Evolutionary conservation across 2,888 invertebrate genomes (phyloP).

Genomic region (Polylopha cassiicola): DNA sequence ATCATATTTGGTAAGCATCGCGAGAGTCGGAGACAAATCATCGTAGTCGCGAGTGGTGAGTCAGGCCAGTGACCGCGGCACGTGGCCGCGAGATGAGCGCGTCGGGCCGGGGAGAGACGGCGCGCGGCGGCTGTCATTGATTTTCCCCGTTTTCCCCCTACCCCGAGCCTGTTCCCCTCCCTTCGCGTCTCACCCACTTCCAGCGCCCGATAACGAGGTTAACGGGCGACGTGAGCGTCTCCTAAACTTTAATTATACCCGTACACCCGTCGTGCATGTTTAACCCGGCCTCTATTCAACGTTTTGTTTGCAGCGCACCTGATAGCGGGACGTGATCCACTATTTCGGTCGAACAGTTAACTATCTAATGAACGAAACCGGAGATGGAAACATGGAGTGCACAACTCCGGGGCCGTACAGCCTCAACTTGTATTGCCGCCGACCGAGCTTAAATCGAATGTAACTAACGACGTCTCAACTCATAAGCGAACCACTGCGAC

Average conservation of each 20-base stretch:
- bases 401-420: slow-evolving; percentile 38
- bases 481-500: slow-evolving; percentile 35
- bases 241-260: slow-evolving; percentile 78
- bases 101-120: slow-evolving; percentile 72
- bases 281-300: slow-evolving; percentile 72
- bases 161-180: slow-evolving; percentile 57
- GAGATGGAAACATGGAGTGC: slow-evolving; percentile 48
- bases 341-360: slow-evolving; percentile 49
- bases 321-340: slow-evolving; percentile 65
- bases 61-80: slow-evolving; percentile 73
- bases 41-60: slow-evolving; percentile 33
- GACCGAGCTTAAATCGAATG: slow-evolving; percentile 42
- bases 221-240: slow-evolving; percentile 78
- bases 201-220: slow-evolving; percentile 78
- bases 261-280: slow-evolving; percentile 76
- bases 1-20: slow-evolving; percentile 17
- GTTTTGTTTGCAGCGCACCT: slow-evolving; percentile 72
- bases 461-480: slow-evolving; percentile 41
- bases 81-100: slow-evolving; percentile 75
- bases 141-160: slow-evolving; percentile 68
- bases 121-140: slow-evolving; percentile 77
- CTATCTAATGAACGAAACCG: slow-evolving; percentile 57
- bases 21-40: slow-evolving; percentile 24
- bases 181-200: slow-evolving; percentile 76
- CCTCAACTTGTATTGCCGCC: slow-evolving; percentile 32